Percentiles rank a stretch among this genome's conserved stretches.
These are phyloP conservation scores for Sinosuthora webbiana DNA, from an alignment of 2,113 vertebrate species.

Conservation along the genomic window DNA sequence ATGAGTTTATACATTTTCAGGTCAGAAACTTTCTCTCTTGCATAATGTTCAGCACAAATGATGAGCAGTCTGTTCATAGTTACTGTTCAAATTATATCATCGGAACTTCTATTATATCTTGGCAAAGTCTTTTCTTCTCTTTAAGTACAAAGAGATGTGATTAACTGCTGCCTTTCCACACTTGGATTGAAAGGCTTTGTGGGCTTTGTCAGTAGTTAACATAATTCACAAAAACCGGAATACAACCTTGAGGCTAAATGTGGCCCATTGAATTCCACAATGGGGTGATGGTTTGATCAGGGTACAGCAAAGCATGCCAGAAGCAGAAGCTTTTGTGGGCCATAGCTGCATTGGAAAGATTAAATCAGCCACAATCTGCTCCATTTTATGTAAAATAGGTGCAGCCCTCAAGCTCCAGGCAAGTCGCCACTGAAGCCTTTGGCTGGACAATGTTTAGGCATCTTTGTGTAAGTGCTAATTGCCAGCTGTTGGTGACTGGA, in stretches of 20 bases:
- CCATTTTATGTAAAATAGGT: slow-evolving; percentile 49
- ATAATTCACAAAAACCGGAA: slow-evolving; percentile 31
- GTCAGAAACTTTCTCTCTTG: slow-evolving; percentile 39
- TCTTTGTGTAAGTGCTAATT: slow-evolving; percentile 58
- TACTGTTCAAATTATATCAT: slow-evolving; percentile 45
- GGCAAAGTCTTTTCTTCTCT: not conserved
- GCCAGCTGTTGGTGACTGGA: slow-evolving; percentile 58
- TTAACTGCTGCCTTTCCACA: slow-evolving; percentile 38
- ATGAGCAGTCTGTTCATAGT: slow-evolving; percentile 22
- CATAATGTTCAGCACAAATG: not conserved
- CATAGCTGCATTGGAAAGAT: not conserved
- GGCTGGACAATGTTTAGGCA: slow-evolving; percentile 38
- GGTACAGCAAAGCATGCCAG: not conserved
- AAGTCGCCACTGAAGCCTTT: not conserved
- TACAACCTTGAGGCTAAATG: slow-evolving; percentile 43
- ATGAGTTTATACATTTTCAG: slow-evolving; percentile 34
- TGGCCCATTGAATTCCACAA: slow-evolving; percentile 33
- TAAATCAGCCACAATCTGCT: slow-evolving; percentile 41
- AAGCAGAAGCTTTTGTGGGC: slow-evolving; percentile 39
- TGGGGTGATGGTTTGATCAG: not conserved
- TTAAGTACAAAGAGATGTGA: slow-evolving; percentile 22
- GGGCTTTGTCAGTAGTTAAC: slow-evolving; percentile 9
- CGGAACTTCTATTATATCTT: slow-evolving; percentile 5
- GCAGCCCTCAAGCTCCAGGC: slow-evolving; percentile 19
- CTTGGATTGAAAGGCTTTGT: slow-evolving; percentile 1